Evolutionary conservation across 2,113 vertebrate genomes (phyloP).

Genomic region (Pomatorhinus ruficollis): DNA sequence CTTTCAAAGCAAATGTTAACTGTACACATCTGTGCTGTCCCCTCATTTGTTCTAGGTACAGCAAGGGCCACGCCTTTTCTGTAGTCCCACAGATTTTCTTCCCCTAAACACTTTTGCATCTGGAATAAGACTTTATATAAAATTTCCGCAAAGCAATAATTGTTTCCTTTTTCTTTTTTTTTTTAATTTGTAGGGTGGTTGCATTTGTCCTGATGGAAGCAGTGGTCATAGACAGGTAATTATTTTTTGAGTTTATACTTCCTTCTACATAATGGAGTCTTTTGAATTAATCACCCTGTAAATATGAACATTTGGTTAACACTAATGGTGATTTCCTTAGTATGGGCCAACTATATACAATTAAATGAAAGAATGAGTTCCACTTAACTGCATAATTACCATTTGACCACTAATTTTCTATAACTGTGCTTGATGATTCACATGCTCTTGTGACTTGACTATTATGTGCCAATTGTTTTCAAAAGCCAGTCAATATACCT

Average conservation of each 20-base stretch:
- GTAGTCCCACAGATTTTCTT: neutral
- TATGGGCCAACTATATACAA: neutral
- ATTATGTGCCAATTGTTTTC: neutral
- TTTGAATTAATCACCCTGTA: neutral
- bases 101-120: neutral
- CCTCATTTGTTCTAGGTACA: neutral
- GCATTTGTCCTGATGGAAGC: conserved; percentile 64
- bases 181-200: conserved; percentile 21
- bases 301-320: neutral
- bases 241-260: neutral
- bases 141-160: neutral
- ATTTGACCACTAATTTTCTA: neutral
- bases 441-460: neutral
- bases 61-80: neutral
- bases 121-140: neutral
- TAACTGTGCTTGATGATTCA: neutral
- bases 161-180: neutral
- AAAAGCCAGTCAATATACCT: neutral
- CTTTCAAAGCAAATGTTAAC: neutral
- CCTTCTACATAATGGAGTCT: neutral
- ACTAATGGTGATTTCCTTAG: neutral
- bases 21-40: neutral
- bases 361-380: neutral
- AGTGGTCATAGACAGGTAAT: conserved; percentile 46
- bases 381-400: neutral